Conservation (phyloP, 2,888 invertebrate species). For the Scaptomyza cyrtandrae region DNA sequence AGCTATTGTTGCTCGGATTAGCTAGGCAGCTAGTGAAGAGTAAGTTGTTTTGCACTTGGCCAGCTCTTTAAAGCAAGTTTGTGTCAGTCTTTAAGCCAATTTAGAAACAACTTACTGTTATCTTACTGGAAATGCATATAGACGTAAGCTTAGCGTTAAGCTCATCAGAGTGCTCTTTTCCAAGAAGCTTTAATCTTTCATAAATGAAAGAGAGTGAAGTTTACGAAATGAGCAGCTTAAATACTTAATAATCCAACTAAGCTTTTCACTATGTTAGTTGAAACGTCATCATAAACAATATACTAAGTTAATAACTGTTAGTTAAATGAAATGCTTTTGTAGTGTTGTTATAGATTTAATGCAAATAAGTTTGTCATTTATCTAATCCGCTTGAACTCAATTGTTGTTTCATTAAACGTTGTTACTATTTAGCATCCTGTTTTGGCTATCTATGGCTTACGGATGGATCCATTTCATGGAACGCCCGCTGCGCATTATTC, state of each 20-base stretch:
- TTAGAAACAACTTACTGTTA: neutral
- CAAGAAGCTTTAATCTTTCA: neutral
- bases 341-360: neutral
- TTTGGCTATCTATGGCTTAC: constrained; percentile 16
- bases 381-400: neutral
- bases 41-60: constrained; percentile 20
- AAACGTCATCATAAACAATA: neutral
- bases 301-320: neutral
- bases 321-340: neutral
- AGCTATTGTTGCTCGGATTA: neutral
- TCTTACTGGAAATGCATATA: neutral
- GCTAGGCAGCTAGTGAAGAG: constrained; percentile 4
- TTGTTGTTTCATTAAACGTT: constrained; percentile 1
- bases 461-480: neutral
- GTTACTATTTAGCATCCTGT: constrained; percentile 6
- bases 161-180: neutral
- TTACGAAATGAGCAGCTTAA: neutral
- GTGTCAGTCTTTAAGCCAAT: neutral
- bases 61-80: constrained; percentile 12
- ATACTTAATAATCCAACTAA: neutral
- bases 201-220: neutral
- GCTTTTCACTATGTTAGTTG: neutral
- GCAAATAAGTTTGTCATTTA: neutral
- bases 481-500: constrained; percentile 33
- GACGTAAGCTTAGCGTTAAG: neutral